phyloP scores from a whole-genome alignment of 2,888 invertebrate species.

The Coenonympha arcania region DNA sequence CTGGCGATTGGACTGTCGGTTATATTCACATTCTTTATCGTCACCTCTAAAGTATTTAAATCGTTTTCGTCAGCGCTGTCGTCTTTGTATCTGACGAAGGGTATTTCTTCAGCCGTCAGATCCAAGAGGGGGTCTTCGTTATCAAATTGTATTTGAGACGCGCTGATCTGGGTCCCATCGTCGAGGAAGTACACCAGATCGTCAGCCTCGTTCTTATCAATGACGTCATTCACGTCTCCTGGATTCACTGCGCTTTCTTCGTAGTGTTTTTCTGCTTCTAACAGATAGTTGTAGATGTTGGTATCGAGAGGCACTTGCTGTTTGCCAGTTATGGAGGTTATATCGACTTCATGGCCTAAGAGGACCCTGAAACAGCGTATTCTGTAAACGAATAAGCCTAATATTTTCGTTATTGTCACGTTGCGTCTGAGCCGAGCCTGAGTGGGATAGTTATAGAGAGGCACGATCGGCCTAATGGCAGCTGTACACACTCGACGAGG shows the following conservation, averaged over 20 bases:
- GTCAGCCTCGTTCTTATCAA: conserved; percentile 34
- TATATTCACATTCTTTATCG: conserved; percentile 50
- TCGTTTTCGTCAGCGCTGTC: no score
- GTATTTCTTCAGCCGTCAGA: conserved; percentile 55
- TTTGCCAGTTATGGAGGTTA: conserved; percentile 58
- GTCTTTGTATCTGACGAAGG: conserved; percentile 53
- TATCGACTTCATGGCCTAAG: conserved; percentile 60
- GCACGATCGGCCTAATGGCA: no score
- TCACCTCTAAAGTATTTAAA: conserved; percentile 27
- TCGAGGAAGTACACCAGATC: conserved; percentile 58
- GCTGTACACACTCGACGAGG: no score
- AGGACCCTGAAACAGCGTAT: conserved; percentile 22
- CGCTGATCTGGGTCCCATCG: conserved; percentile 64
- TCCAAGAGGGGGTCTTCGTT: conserved; percentile 61
- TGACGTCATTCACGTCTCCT: conserved; percentile 38
- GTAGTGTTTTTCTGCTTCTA: conserved; percentile 47
- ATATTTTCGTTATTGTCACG: no score
- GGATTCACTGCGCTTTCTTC: conserved; percentile 30
- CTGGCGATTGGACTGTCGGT: conserved; percentile 51
- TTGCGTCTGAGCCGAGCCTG: no score
- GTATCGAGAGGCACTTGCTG: conserved; percentile 54
- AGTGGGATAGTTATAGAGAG: no score
- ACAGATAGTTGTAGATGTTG: conserved; percentile 59
- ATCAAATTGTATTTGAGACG: conserved; percentile 68
- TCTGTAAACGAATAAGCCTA: no score